These are phyloP conservation scores for Syngnathus rostellatus DNA, from an alignment of 2,797 vertebrate species.

Conservation along the genomic window DNA sequence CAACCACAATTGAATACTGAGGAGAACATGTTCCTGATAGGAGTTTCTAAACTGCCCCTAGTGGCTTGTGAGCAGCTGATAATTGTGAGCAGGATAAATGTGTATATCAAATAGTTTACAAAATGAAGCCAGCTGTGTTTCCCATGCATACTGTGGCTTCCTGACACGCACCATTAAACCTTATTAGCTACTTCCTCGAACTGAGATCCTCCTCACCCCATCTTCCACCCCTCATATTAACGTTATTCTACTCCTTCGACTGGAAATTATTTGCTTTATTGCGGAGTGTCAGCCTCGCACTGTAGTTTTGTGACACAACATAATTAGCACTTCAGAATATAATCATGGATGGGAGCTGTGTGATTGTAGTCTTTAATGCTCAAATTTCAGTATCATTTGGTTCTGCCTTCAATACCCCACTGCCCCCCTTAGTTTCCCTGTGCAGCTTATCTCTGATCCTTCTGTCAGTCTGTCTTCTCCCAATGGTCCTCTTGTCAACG, in stretches of 20 bases:
- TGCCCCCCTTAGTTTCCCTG: conserved; percentile 20
- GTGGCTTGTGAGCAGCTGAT: conserved; percentile 93
- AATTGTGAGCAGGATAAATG: conserved; percentile 88
- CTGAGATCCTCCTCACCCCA: conserved; percentile 89
- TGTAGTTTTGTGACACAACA: conserved; percentile 89
- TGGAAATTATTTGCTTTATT: conserved; percentile 99
- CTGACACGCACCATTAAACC: conserved; percentile 99
- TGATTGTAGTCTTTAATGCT: conserved; percentile 87
- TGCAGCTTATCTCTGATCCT: conserved; percentile 39
- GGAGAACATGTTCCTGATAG: conserved; percentile 77
- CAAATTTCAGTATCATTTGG: conserved; percentile 79
- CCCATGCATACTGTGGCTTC: conserved; percentile 97
- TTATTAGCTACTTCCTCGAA: conserved; percentile 99
- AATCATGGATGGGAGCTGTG: conserved; percentile 88
- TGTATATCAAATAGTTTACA: conserved; percentile 99
- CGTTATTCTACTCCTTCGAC: conserved; percentile 96
- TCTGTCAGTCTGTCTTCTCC: conserved; percentile 54
- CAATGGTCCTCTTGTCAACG: conserved; percentile 47
- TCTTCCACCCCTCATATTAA: conserved; percentile 98
- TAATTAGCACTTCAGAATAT: conserved; percentile 99
- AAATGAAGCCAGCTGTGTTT: conserved; percentile 99
- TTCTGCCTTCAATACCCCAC: conserved; percentile 29
- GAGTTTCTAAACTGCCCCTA: conserved; percentile 87
- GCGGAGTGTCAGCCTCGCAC: conserved; percentile 94
- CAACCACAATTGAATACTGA: conserved; percentile 70